Conservation (phyloP, 2,888 invertebrate species). For the Oligia fasciuncula region DNA sequence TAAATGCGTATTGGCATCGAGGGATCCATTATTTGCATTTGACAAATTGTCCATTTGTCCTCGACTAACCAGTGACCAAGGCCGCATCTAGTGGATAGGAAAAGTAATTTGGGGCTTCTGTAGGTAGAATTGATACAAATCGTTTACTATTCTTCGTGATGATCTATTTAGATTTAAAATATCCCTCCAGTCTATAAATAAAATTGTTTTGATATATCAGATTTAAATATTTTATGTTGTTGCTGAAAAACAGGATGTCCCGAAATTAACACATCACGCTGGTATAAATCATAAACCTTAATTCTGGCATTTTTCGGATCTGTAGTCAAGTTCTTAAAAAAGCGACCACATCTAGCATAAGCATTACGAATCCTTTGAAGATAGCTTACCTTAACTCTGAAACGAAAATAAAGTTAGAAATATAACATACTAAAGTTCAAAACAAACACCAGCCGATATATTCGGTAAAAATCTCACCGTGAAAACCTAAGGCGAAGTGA, state of each 20-base stretch:
- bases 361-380: background rate
- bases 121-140: background rate
- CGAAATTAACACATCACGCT: slow-evolving; percentile 3
- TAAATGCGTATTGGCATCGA: slow-evolving; percentile 52
- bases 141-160: background rate
- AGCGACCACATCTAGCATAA: background rate
- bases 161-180: background rate
- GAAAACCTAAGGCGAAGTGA: background rate
- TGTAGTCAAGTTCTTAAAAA: background rate
- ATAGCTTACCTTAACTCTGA: background rate
- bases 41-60: slow-evolving; percentile 54
- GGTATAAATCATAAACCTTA: slow-evolving; percentile 12
- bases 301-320: background rate
- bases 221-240: background rate
- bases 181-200: background rate
- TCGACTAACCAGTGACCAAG: slow-evolving; percentile 41
- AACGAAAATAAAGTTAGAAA: background rate
- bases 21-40: slow-evolving; percentile 62
- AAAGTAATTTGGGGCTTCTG: slow-evolving; percentile 27
- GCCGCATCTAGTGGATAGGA: slow-evolving; percentile 35
- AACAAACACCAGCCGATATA: no score
- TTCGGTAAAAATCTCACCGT: background rate
- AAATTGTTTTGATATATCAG: slow-evolving; percentile 3
- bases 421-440: no score
- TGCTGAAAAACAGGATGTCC: slow-evolving; percentile 12